Conservation (phyloP, 2,888 invertebrate genomes). For the Drosophila vallismaia region DNA sequence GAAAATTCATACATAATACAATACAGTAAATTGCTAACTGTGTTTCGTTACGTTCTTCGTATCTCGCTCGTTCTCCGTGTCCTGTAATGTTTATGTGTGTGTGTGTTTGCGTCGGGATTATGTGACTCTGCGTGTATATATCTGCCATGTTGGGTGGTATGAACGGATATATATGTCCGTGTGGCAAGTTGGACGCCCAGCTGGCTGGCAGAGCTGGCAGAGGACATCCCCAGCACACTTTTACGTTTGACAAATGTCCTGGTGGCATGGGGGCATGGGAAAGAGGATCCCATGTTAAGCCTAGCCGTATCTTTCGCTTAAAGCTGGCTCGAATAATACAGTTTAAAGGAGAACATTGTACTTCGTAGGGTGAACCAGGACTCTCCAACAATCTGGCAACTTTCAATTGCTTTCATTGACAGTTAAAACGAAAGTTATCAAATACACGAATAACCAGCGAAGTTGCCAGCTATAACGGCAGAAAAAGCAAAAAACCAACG, state of each 20-base stretch:
- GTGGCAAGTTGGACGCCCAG: slow-evolving; percentile 54
- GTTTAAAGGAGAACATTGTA: slow-evolving; percentile 15
- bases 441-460: slow-evolving; percentile 35
- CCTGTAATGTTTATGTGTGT: slow-evolving; percentile 17
- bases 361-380: slow-evolving; percentile 1
- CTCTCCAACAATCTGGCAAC: slow-evolving; percentile 42
- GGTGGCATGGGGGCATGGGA: slow-evolving; percentile 5
- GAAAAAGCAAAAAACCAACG: slow-evolving; percentile 20
- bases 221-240: slow-evolving; percentile 50
- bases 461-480: slow-evolving; percentile 32
- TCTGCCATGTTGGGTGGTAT: slow-evolving; percentile 26
- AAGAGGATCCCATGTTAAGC: slow-evolving; percentile 8
- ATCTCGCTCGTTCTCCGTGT: slow-evolving; percentile 12
- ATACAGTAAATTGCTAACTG: slow-evolving; percentile 45
- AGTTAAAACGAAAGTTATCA: slow-evolving; percentile 58
- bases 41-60: slow-evolving; percentile 27
- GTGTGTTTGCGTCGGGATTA: slow-evolving; percentile 56
- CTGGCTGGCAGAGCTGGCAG: slow-evolving; percentile 56
- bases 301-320: background rate
- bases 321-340: slow-evolving; percentile 7
- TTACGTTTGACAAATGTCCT: slow-evolving; percentile 42
- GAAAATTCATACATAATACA: slow-evolving; percentile 43
- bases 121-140: slow-evolving; percentile 52
- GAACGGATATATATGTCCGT: slow-evolving; percentile 15
- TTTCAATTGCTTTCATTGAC: slow-evolving; percentile 59